Base-by-base conservation (phyloP, 1,140 invertebrate species). In the Tyrophagus putrescentiae region DNA sequence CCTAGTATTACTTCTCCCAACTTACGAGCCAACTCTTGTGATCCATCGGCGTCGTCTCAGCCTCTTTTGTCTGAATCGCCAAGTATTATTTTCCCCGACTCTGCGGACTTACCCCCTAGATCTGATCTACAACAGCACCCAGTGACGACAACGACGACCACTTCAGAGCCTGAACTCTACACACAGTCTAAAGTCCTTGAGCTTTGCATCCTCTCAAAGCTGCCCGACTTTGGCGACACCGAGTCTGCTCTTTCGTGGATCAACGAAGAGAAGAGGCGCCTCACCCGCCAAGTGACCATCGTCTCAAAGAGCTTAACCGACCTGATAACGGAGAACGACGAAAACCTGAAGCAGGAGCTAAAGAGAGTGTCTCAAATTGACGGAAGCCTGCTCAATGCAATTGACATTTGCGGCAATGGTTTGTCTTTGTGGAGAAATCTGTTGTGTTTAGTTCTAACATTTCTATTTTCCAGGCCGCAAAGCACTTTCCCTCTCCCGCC, bases 271-370 rank as follows among this genome's bases (percentile, higher is more conserved):
- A 64, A 60, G 32, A 52, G 36, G 27, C 29, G 31, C 13, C 39
- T 64, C 9, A 45, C 44, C 16, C 56, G 57, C 31, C 57, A 63
- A 39, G 23, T 87, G 60, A 78, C 82, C 70, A 86, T 91, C 29
- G 86, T 96, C 0, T 91, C 87, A 0, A 89, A 87, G 65, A 86
- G 90, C 73, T 84, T 94, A 0, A 78, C 92, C 0, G 85, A 92
- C 65, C 75, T 94, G 18, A 93, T 95, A 65, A 74, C 92, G 9
- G 84, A 94, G 70, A 88, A 95, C 64, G 82, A 92, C 56, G 82
- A 80, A 64, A 77, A 81, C 1, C 94, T 88, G 70, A 83, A 84
- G 61, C 76, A 79, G 13, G 87, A 95, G 71, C 84, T 95, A 65
- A 75, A 82, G 52, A 79, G 84, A 62, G 84, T 95, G 21, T 77